Evolutionary conservation across 2,113 vertebrate genomes (phyloP).

Genomic region (Tachysurus vachellii): DNA sequence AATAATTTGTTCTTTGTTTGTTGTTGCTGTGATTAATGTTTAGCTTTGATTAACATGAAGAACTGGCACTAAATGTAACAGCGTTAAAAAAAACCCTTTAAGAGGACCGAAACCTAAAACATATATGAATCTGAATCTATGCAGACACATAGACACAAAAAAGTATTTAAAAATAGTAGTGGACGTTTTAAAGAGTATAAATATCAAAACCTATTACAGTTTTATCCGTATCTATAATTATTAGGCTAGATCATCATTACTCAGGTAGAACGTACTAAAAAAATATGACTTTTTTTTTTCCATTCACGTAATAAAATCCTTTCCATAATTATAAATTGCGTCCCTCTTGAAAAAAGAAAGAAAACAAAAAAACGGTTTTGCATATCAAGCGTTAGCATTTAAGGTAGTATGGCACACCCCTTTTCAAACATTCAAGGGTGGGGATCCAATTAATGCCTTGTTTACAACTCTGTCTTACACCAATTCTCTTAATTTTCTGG

Average conservation of each 20-base stretch:
- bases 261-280: constrained; percentile 88
- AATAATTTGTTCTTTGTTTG: not conserved
- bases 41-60: constrained; percentile 73
- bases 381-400: constrained; percentile 87
- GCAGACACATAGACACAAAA: constrained; percentile 81
- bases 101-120: constrained; percentile 74
- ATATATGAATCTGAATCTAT: constrained; percentile 71
- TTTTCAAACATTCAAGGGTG: constrained; percentile 85
- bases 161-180: constrained; percentile 78
- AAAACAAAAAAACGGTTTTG: constrained; percentile 75
- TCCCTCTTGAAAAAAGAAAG: constrained; percentile 82
- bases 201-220: constrained; percentile 88
- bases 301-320: constrained; percentile 89
- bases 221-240: constrained; percentile 60
- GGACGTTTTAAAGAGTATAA: constrained; percentile 83
- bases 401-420: constrained; percentile 99
- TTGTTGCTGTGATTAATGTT: not conserved
- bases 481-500: constrained; percentile 69
- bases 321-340: constrained; percentile 79
- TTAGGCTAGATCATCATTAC: constrained; percentile 69
- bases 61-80: constrained; percentile 61
- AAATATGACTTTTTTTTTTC: constrained; percentile 74
- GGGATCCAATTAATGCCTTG: constrained; percentile 88
- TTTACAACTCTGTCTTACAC: constrained; percentile 75
- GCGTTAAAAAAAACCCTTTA: constrained; percentile 68